Evolutionary conservation across 2,797 vertebrate species (phyloP).

Genomic region (Sebastolobus alascanus): DNA sequence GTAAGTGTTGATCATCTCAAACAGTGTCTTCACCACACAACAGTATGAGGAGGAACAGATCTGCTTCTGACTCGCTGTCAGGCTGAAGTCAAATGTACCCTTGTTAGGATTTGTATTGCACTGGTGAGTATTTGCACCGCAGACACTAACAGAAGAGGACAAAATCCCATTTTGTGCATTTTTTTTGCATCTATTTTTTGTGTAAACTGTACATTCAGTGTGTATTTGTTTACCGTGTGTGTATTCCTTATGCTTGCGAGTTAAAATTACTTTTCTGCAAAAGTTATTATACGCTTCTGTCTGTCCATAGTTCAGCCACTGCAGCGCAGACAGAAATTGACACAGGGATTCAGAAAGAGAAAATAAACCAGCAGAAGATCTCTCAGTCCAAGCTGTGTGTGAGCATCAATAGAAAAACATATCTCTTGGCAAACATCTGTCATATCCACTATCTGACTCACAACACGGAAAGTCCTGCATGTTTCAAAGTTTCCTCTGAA

Average conservation of each 20-base stretch:
- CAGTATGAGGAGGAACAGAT: constrained; percentile 37
- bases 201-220: background rate
- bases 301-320: background rate
- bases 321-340: constrained; percentile 22
- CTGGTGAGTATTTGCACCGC: constrained; percentile 21
- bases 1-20: constrained; percentile 81
- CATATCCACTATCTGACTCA: constrained; percentile 52
- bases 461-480: constrained; percentile 29
- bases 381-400: constrained; percentile 31
- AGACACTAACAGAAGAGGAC: background rate
- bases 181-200: background rate
- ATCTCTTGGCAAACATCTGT: constrained; percentile 76
- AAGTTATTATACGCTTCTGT: background rate
- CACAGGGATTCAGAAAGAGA: constrained; percentile 14
- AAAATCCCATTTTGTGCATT: background rate
- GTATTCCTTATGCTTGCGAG: background rate
- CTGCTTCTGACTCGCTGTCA: constrained; percentile 26
- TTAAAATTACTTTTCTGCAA: constrained; percentile 7
- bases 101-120: constrained; percentile 28
- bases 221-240: constrained; percentile 10
- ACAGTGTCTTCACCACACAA: constrained; percentile 48
- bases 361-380: constrained; percentile 35
- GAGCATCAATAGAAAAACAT: constrained; percentile 52
- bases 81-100: background rate
- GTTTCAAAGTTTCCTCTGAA: constrained; percentile 66